Percentiles rank a stretch among this genome's conserved stretches.
These are phyloP conservation scores for Microctonus hyperodae DNA, from an alignment of 2,888 invertebrate genomes.

Conservation along the genomic window DNA sequence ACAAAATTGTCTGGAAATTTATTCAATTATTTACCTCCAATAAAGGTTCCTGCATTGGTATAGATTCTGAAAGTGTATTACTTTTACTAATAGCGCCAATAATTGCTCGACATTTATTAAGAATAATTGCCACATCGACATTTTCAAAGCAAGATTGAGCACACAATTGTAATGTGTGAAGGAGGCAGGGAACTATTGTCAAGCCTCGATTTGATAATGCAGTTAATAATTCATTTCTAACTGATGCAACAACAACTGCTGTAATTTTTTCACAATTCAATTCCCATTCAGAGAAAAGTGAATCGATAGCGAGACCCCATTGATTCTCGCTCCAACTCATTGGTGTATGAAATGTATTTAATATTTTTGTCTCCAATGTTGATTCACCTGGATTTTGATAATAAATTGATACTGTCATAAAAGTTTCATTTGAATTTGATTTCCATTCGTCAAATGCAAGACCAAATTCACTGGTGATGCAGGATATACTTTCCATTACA, in stretches of 20 bases:
- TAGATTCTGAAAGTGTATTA: constrained; percentile 52
- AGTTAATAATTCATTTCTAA: constrained; percentile 52
- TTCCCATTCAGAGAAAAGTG: constrained; percentile 62
- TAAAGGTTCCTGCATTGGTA: constrained; percentile 61
- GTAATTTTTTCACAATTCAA: constrained; percentile 61
- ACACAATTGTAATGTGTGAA: constrained; percentile 62
- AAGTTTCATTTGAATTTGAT: constrained; percentile 58
- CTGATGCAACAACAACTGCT: constrained; percentile 61
- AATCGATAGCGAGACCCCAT: constrained; percentile 61
- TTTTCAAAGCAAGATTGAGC: constrained; percentile 62
- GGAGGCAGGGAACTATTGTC: constrained; percentile 62
- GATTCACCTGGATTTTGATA: constrained; percentile 61
- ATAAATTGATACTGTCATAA: constrained; percentile 62
- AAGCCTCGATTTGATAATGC: constrained; percentile 57
- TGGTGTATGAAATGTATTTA: constrained; percentile 62
- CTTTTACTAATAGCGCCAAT: constrained; percentile 59
- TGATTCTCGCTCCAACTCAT: constrained; percentile 57
- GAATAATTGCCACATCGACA: constrained; percentile 55
- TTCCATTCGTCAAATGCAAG: constrained; percentile 64
- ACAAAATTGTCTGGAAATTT: constrained; percentile 2
- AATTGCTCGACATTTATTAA: constrained; percentile 60
- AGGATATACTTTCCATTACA: constrained; percentile 52
- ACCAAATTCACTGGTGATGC: constrained; percentile 56
- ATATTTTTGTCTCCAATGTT: constrained; percentile 59
- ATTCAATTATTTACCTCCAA: constrained; percentile 47